Percentiles rank a stretch among this genome's conserved stretches.
phyloP scores from a whole-genome alignment of 2,888 invertebrate genomes.

The Lutraria lutraria region DNA sequence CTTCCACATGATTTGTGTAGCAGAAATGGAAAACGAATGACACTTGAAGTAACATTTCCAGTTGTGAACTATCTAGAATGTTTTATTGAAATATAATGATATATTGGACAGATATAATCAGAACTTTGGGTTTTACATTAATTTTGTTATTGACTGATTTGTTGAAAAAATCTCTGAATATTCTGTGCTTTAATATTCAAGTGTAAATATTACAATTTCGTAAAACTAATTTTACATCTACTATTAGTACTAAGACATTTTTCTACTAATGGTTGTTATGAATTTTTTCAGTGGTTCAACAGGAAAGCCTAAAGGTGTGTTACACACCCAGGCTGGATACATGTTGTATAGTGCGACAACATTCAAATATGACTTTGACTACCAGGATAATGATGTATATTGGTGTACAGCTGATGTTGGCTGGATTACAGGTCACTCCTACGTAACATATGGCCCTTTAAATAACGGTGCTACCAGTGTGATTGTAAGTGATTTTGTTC shows the following conservation, averaged over 20 bases:
- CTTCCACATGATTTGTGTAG: too few species aligned
- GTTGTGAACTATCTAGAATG: too few species aligned
- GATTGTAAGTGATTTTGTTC: constrained; percentile 90
- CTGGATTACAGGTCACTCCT: constrained; percentile 90
- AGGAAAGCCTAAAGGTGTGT: constrained; percentile 98
- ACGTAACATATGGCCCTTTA: constrained; percentile 95
- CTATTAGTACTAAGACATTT: neutral
- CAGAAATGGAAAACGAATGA: too few species aligned
- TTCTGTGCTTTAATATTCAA: too few species aligned
- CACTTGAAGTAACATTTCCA: too few species aligned
- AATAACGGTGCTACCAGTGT: constrained; percentile 97
- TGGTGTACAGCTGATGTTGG: constrained; percentile 88
- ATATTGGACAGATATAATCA: too few species aligned
- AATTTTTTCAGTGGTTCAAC: constrained; percentile 92
- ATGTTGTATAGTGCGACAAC: constrained; percentile 95
- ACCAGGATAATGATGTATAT: constrained; percentile 87
- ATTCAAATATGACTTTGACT: constrained; percentile 97
- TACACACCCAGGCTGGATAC: constrained; percentile 98
- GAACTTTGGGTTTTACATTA: too few species aligned
- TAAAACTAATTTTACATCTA: neutral
- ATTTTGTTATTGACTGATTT: too few species aligned
- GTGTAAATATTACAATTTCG: too few species aligned
- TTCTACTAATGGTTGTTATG: neutral
- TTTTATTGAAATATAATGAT: too few species aligned
- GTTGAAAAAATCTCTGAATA: too few species aligned